Conservation (phyloP, 2,888 invertebrate species). For the Sarcophaga subvicina region DNA sequence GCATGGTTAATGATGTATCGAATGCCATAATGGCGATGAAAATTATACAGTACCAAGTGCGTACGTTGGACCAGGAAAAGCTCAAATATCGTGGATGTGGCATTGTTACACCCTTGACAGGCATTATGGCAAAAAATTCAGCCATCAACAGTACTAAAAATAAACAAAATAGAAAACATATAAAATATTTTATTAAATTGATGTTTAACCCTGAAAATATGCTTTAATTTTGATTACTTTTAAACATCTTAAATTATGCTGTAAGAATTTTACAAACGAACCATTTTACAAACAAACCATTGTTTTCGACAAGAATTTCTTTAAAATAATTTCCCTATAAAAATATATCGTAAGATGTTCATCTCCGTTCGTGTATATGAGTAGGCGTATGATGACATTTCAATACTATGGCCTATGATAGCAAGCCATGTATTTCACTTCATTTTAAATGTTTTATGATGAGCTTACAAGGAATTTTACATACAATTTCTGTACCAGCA, state of each 20-base stretch:
- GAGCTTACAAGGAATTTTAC: no score
- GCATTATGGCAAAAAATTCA: conserved; percentile 83
- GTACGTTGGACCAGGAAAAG: conserved; percentile 78
- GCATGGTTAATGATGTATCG: conserved; percentile 72
- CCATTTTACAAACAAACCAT: no score
- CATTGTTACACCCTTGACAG: conserved; percentile 82
- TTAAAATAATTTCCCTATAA: no score
- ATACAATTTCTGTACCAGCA: no score
- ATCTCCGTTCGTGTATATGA: no score
- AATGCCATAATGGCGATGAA: conserved; percentile 71
- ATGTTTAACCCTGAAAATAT: background rate
- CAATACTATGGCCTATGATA: no score
- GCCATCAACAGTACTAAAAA: conserved; percentile 80
- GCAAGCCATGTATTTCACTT: no score
- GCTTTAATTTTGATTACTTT: background rate
- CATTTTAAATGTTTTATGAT: no score
- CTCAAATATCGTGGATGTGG: conserved; percentile 80
- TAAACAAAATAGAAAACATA: background rate
- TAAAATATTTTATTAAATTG: background rate
- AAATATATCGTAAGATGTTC: no score
- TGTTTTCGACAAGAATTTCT: no score
- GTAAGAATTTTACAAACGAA: no score
- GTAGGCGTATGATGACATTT: no score
- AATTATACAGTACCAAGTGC: conserved; percentile 75
- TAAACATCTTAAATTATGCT: background rate